Percentiles rank a stretch among this genome's conserved stretches.
These are phyloP conservation scores for Eubucco bourcierii DNA, from an alignment of 2,113 vertebrate species.

Conservation along the genomic window DNA sequence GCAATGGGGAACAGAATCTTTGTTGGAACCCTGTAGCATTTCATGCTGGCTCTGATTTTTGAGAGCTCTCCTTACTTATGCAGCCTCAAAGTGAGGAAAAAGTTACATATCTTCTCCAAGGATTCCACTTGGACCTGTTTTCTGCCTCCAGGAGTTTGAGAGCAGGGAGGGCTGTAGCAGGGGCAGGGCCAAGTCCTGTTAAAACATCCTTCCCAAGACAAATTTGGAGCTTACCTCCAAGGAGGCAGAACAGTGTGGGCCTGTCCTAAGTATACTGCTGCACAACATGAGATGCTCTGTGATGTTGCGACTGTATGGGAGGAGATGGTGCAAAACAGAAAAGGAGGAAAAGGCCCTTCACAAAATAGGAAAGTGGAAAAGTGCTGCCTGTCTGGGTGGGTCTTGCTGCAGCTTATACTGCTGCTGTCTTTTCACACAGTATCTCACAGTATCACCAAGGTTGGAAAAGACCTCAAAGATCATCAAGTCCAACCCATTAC, in stretches of 20 bases:
- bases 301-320: neutral
- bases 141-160: neutral
- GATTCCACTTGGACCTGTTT: neutral
- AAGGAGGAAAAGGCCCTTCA: neutral
- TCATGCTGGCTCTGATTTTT: neutral
- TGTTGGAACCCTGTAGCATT: neutral
- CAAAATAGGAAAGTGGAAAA: neutral
- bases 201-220: neutral
- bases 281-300: neutral
- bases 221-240: neutral
- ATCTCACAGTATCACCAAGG: no score
- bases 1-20: neutral
- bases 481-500: no score
- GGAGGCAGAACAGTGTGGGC: neutral
- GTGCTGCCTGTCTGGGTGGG: neutral
- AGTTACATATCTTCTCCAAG: neutral
- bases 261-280: neutral
- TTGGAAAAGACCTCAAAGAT: no score
- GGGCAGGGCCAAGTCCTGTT: neutral
- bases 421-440: neutral
- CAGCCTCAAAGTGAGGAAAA: neutral
- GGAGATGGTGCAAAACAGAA: neutral
- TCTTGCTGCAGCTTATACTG: neutral
- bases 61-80: neutral
- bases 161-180: neutral